Evolutionary conservation across 2,113 vertebrate species (phyloP).

Genomic region (Marcusenius ussheri): DNA sequence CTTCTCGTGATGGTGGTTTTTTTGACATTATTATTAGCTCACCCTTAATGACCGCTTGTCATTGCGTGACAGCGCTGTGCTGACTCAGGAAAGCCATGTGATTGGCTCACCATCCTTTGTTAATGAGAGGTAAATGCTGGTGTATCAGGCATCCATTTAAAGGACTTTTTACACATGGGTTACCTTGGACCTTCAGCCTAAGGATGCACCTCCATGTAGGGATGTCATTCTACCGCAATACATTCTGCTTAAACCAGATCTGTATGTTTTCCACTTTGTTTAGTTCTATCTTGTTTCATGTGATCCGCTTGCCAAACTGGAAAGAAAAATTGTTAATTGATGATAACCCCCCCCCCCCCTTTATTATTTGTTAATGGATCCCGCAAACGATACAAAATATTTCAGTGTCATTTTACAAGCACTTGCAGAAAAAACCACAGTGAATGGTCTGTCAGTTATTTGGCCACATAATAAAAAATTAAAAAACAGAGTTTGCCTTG

Average conservation of each 20-base stretch:
- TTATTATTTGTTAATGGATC: conserved; percentile 10
- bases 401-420: neutral
- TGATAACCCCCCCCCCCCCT: neutral
- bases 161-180: neutral
- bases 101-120: neutral
- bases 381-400: neutral
- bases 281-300: conserved; percentile 2
- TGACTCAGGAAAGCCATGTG: neutral
- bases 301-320: neutral
- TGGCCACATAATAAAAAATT: neutral
- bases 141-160: neutral
- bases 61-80: neutral
- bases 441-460: neutral
- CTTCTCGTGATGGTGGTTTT: conserved; percentile 7
- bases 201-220: neutral
- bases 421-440: neutral
- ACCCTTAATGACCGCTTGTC: neutral
- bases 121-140: neutral
- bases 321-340: neutral
- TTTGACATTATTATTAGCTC: conserved; percentile 16
- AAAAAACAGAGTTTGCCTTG: neutral
- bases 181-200: neutral
- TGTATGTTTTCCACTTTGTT: neutral
- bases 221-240: neutral
- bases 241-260: neutral